Evolutionary conservation across 2,888 invertebrate species (phyloP), one percentile per base, ranked within the genome.

Genomic region (Eupithecia subumbrata): DNA sequence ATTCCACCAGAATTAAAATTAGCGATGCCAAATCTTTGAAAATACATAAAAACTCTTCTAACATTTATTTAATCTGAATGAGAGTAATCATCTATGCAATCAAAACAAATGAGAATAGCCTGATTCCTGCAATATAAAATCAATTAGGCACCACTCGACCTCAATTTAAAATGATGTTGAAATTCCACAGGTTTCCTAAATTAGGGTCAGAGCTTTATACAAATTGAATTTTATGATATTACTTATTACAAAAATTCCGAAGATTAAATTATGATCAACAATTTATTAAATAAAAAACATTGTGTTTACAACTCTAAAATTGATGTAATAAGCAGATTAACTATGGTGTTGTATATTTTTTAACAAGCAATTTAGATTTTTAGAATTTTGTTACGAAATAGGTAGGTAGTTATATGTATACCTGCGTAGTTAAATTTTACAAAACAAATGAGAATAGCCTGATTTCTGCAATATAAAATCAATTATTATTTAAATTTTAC

Each of bases 121-220:
- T 69, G 70, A 77, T 73, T 73, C 64, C 43, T 52, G 48, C n/a
- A 73, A 77, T 70, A 76, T 72, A 69, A 78, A 74, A 73, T 76
- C 71, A 77, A 73, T 69, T 75, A 71, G 40, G 43, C 16, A 16
- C 73, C 5, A 45, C 48, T 2, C 63, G 64, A 73, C 73, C 73
- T 63, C 71, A 68, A 72, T 72, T 78, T 12, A 40, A 63, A 70
- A 60, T 60, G 66, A 73, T 69, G 64, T 76, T 18, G 56, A 30
- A 74, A 78, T 74, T 76, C 69, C 70, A 37, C 68, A 68, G 71
- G 30, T 60, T 71, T 66, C 67, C 69, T 75, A 74, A 76, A 72
- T 74, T 64, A 74, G 69, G 72, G 74, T 78, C 67, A 75, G 68
- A 75, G 67, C 69, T 73, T n/a, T 64, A 71, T 37, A 64, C 70